phyloP scores from a whole-genome alignment of 1,140 invertebrate genomes.

The Orchestia grillus region DNA sequence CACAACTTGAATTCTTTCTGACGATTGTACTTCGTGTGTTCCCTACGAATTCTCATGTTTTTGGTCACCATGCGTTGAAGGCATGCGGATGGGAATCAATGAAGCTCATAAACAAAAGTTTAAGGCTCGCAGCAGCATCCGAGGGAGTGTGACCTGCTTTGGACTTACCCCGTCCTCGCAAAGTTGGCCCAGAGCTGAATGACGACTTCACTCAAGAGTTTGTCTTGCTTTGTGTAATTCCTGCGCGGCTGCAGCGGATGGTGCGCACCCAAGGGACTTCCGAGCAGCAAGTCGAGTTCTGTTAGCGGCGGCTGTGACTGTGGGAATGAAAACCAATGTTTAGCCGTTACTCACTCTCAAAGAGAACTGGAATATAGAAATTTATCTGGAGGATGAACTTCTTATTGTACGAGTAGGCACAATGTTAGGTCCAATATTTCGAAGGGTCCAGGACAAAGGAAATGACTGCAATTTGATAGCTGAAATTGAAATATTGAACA shows the following conservation, averaged over 20 bases:
- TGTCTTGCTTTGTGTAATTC: constrained; percentile 57
- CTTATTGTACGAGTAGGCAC: not conserved
- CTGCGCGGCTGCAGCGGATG: constrained; percentile 42
- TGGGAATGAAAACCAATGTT: not conserved
- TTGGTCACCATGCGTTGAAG: not conserved
- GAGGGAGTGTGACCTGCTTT: not conserved
- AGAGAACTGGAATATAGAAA: not conserved
- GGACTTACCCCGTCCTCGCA: constrained; percentile 57
- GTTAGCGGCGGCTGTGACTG: constrained; percentile 40
- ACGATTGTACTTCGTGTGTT: not conserved
- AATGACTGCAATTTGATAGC: not conserved
- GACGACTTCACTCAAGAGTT: constrained; percentile 56
- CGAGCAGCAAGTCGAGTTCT: constrained; percentile 43
- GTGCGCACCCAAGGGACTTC: constrained; percentile 47
- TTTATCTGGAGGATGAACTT: not conserved
- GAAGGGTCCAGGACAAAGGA: not conserved
- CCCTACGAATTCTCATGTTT: not conserved
- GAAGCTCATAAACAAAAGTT: not conserved
- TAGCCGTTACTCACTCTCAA: not conserved
- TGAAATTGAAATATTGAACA: not conserved
- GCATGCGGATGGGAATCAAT: not conserved
- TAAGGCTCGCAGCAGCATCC: not conserved
- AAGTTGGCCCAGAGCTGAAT: constrained; percentile 58
- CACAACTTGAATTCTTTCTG: not conserved
- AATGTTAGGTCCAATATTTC: not conserved